phyloP scores from a whole-genome alignment of 2,888 invertebrate genomes.

The Cosmorhoe ocellata region DNA sequence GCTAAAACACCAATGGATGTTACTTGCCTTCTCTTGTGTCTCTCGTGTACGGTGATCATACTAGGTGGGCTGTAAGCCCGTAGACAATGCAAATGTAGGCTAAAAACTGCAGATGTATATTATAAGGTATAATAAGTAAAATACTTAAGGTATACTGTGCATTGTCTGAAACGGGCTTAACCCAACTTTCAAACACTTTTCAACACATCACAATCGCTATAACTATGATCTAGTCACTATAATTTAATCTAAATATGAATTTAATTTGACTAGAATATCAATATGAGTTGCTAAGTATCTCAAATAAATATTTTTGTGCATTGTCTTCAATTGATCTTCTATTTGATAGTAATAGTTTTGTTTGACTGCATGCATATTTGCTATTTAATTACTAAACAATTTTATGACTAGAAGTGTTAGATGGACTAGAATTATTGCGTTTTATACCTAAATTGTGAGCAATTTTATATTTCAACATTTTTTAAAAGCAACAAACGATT shows the following conservation, averaged over 20 bases:
- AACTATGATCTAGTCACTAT: neutral
- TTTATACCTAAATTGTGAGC: conserved; percentile 17
- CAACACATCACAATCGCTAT: neutral
- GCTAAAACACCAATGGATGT: too few species aligned
- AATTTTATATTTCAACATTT: conserved; percentile 3
- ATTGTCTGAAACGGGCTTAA: neutral
- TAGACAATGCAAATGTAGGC: too few species aligned
- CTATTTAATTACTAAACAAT: neutral
- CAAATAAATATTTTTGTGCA: neutral
- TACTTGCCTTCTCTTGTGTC: too few species aligned
- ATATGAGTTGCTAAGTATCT: neutral
- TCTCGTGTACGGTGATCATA: too few species aligned
- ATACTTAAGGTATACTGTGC: neutral
- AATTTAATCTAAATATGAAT: neutral
- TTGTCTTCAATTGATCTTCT: neutral
- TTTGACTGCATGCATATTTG: too few species aligned
- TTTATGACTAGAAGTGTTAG: conserved; percentile 13
- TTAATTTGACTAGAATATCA: neutral
- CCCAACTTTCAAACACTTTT: neutral
- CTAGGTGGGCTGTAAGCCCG: too few species aligned
- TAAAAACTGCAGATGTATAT: too few species aligned
- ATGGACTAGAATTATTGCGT: conserved; percentile 1
- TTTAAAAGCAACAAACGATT: neutral
- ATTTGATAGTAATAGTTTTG: neutral
- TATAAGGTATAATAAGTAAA: too few species aligned